Evolutionary conservation across 1,140 invertebrate genomes (phyloP), one percentile per base, ranked within the genome.

Genomic region (Brachionus rotundiformis): DNA sequence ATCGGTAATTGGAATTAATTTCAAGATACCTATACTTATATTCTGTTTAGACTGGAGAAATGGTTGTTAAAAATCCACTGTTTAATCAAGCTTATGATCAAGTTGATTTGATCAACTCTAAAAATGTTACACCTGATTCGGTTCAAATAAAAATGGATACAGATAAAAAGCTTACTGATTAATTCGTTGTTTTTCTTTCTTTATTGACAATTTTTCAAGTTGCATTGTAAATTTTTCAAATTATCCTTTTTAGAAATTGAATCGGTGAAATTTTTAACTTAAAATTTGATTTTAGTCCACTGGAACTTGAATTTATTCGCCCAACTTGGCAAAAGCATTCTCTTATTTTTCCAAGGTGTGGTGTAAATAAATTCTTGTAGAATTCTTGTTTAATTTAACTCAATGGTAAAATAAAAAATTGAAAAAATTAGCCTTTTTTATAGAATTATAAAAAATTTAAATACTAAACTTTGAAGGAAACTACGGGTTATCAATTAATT

Each of bases 1-100:
- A 84, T 92, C 94, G 68, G 94, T 96, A 90, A 19, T 3, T 27
- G 13, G 8, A 49, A 29, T 77, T 68, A 39, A 16, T 27, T 76
- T 29, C 33, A 68, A 25, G 23, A n/a, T n/a, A 29, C 7, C 23
- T 31, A 27, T 7, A 4, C 25, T 11, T 71, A 76, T 59, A 31
- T 82, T 84, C 41, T 90, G 31, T 33, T 33, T 68, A 96, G 93
- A 94, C 94, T 84, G 94, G 95, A 3, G 95, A 98, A 86, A 96
- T 98, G 94, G 96, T 98, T 89, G 95, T 98, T 33, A 96, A 96
- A 88, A 98, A 98, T 88, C 96, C 96, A 3, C 89, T 98, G 84
- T 98, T 98, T 89, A 91, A 92, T 71, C 95, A 96, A 83, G 95
- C 63, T 5, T 31, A n/a, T 68, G 63, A 68, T 3, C n/a, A 33